Conservation (phyloP, 2,797 vertebrate species). For the Dendrocincla tyrannina region DNA sequence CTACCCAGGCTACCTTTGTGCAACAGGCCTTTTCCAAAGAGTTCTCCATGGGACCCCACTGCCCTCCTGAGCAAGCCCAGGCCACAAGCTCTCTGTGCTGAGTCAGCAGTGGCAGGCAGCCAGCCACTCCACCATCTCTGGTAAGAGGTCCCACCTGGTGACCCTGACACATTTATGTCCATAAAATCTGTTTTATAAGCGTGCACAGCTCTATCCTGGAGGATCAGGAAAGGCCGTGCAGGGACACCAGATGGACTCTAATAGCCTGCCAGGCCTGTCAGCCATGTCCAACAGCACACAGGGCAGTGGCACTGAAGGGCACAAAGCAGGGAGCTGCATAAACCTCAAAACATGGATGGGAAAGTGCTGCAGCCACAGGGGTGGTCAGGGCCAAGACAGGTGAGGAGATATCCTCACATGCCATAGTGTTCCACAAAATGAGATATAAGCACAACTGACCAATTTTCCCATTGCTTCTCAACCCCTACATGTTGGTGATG, state of each 20-base stretch:
- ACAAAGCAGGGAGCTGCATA: not conserved
- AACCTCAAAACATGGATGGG: not conserved
- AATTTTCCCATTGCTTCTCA: not conserved
- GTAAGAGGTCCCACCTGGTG: not conserved
- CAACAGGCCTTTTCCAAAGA: not conserved
- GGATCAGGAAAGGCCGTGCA: not conserved
- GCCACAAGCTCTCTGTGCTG: fast-evolving
- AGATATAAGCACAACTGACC: not conserved
- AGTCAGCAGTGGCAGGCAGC: not conserved
- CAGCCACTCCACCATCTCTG: not conserved
- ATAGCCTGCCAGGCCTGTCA: not conserved
- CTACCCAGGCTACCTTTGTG: no score
- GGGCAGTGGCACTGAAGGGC: not conserved
- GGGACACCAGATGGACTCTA: fast-evolving
- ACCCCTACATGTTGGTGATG: not conserved
- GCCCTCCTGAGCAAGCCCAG: not conserved
- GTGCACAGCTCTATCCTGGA: not conserved
- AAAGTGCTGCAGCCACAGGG: not conserved
- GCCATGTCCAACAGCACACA: not conserved
- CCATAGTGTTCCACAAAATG: not conserved
- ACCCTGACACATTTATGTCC: not conserved
- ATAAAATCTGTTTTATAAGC: not conserved
- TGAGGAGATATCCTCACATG: not conserved
- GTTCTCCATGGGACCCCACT: fast-evolving
- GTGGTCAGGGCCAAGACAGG: not conserved